phyloP scores from a whole-genome alignment of 2,888 invertebrate species.

The Agrenia bidenticulata region DNA sequence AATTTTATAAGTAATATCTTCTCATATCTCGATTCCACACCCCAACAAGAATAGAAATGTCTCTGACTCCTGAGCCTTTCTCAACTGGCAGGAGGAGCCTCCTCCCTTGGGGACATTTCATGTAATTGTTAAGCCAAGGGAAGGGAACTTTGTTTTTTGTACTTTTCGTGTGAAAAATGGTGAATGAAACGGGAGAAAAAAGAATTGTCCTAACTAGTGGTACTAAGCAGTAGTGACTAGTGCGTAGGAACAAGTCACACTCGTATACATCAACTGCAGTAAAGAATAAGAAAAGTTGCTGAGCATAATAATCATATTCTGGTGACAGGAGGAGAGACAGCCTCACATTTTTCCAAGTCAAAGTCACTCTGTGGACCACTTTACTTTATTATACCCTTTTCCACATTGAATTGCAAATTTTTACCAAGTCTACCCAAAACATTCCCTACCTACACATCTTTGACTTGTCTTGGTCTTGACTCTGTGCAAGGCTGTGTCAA shows the following conservation, averaged over 20 bases:
- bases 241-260: no score
- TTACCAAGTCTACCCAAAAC: constrained; percentile 10
- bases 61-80: background rate
- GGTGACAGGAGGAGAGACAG: constrained; percentile 16
- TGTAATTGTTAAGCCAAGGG: background rate
- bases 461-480: no score
- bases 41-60: background rate
- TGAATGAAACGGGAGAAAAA: no score
- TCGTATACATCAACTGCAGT: background rate
- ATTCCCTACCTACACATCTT: no score
- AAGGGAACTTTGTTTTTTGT: constrained; percentile 7
- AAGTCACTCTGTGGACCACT: constrained; percentile 19
- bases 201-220: no score
- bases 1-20: constrained; percentile 28
- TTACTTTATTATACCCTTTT: constrained; percentile 22
- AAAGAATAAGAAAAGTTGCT: constrained; percentile 20
- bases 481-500: no score
- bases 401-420: constrained; percentile 48
- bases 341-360: constrained; percentile 15
- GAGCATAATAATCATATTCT: constrained; percentile 30
- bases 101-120: constrained; percentile 20
- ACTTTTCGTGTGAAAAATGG: no score
- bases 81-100: background rate
- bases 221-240: no score
- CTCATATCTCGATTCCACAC: background rate